A percentile compares a stretch with the other conserved stretches of the same genome.
These are phyloP conservation scores for Pedionomus torquatus DNA, from an alignment of 2,113 vertebrate species.

Conservation along the genomic window DNA sequence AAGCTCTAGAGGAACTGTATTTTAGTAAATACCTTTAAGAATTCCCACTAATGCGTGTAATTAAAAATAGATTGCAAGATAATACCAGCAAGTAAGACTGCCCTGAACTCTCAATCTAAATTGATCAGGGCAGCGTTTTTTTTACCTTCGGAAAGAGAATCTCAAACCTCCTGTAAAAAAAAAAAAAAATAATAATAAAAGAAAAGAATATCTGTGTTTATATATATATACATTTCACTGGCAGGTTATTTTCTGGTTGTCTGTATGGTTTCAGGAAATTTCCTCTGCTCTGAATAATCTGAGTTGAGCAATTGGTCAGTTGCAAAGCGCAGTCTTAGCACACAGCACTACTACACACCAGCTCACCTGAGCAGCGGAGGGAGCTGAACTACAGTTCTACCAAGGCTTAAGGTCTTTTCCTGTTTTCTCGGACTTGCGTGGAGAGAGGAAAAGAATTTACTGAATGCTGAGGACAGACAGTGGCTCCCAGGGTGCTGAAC, in stretches of 20 bases:
- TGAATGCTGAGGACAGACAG: background rate
- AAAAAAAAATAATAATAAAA: too few species aligned
- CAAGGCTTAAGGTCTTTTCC: background rate
- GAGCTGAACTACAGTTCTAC: background rate
- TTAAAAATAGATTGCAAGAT: background rate
- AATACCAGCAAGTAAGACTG: background rate
- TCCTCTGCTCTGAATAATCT: background rate
- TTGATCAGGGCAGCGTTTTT: background rate
- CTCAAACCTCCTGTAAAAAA: background rate
- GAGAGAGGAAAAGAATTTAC: background rate
- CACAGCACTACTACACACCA: background rate
- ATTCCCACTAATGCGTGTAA: background rate
- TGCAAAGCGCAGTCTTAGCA: background rate
- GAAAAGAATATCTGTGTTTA: too few species aligned
- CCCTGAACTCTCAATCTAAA: background rate
- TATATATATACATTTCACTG: background rate
- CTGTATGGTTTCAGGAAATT: background rate
- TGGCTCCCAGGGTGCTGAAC: background rate
- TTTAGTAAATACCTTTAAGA: background rate
- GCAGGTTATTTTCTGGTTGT: background rate
- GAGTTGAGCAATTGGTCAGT: background rate
- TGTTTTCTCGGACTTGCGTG: background rate
- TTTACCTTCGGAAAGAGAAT: background rate
- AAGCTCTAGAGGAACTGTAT: background rate
- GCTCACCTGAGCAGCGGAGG: accelerated